These are phyloP conservation scores for Phacellophora camtschatica DNA, from an alignment of 30 jellyfish, hydroid and myxozoan species.

Conservation along the genomic window DNA sequence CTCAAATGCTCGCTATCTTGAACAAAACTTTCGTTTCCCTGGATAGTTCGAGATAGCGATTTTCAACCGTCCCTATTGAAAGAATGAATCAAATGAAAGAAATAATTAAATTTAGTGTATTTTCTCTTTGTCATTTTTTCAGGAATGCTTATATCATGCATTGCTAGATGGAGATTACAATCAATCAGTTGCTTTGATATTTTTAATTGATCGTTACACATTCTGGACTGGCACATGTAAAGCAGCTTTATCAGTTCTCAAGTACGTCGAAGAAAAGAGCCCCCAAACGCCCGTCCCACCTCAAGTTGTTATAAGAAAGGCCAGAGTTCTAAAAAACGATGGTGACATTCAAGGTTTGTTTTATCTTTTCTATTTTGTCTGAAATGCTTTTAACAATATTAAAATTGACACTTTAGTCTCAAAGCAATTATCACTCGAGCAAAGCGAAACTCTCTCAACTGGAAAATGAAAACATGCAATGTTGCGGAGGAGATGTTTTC, in stretches of 20 bases:
- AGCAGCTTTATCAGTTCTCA: conserved; percentile 34
- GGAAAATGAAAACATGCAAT: too few relatives aligned
- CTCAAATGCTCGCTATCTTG: too few relatives aligned
- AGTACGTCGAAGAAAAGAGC: conserved; percentile 18
- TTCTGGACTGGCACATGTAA: conserved; percentile 57
- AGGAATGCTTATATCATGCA: conserved; percentile 60
- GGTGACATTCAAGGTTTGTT: conserved; percentile 68
- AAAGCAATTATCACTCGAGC: too few relatives aligned
- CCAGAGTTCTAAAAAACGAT: conserved; percentile 51
- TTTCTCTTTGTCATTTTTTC: too few relatives aligned
- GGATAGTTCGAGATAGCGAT: too few relatives aligned
- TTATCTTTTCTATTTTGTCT: background rate
- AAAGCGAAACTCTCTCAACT: too few relatives aligned
- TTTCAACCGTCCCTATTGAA: too few relatives aligned
- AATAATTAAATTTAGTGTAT: too few relatives aligned
- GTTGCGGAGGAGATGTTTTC: too few relatives aligned
- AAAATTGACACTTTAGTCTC: too few relatives aligned
- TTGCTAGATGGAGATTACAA: conserved; percentile 18
- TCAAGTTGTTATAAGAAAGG: conserved; percentile 56
- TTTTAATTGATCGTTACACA: conserved; percentile 59
- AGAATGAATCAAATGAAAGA: too few relatives aligned
- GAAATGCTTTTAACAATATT: background rate
- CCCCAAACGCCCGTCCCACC: conserved; percentile 53
- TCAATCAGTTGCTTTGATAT: conserved; percentile 34
- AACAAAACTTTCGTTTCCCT: too few relatives aligned